Percentiles rank a stretch among this genome's conserved stretches.
Conservation (phyloP, 2,888 invertebrate species). For the Microchrysa polita region DNA sequence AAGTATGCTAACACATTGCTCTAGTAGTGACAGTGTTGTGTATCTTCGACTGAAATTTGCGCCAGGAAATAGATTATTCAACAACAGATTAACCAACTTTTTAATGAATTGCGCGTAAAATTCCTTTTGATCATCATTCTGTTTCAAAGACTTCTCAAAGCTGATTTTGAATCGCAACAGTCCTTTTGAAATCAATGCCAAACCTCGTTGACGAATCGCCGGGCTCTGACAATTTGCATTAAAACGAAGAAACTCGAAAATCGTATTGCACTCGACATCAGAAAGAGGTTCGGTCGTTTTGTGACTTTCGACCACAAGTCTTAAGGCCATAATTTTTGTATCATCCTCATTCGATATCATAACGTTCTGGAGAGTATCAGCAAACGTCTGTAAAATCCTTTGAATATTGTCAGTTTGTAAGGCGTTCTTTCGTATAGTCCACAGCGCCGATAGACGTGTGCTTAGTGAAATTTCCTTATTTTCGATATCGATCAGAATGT, state of each 20-base stretch:
- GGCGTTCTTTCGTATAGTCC: conserved; percentile 65
- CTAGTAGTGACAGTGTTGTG: conserved; percentile 69
- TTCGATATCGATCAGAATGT: conserved; percentile 53
- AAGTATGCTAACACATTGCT: conserved; percentile 58
- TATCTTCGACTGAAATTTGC: conserved; percentile 72
- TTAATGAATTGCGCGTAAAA: conserved; percentile 66
- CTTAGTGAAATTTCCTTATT: conserved; percentile 55
- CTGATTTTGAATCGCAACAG: conserved; percentile 67
- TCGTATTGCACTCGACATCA: conserved; percentile 70
- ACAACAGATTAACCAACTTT: conserved; percentile 66
- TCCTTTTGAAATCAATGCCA: conserved; percentile 75
- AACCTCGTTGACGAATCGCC: conserved; percentile 73
- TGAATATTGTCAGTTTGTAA: conserved; percentile 53
- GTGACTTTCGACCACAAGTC: conserved; percentile 76
- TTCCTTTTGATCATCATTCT: conserved; percentile 44
- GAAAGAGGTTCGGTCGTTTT: conserved; percentile 76
- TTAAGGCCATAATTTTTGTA: conserved; percentile 75
- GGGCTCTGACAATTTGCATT: conserved; percentile 77
- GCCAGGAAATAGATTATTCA: conserved; percentile 69
- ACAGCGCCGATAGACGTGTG: conserved; percentile 61
- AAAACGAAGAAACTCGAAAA: conserved; percentile 71
- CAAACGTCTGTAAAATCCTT: conserved; percentile 65
- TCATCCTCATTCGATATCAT: conserved; percentile 66
- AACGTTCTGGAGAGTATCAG: conserved; percentile 66
- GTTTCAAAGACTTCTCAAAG: conserved; percentile 53